Evolutionary conservation across 2,113 vertebrate genomes (phyloP).

Genomic region (Entosphenus tridentatus): DNA sequence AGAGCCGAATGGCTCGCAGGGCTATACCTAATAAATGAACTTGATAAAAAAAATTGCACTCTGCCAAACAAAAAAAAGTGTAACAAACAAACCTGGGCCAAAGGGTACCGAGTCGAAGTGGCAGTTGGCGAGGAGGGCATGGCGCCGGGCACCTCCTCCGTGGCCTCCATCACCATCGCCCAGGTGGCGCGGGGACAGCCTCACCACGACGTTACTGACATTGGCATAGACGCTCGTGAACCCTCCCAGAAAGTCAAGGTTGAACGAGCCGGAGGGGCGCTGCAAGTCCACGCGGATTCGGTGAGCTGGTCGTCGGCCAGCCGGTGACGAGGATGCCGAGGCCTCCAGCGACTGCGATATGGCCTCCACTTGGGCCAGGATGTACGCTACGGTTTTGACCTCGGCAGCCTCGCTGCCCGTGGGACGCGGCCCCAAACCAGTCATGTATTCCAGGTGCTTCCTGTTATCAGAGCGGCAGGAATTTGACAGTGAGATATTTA

Average conservation of each 20-base stretch:
- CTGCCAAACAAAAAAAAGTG: slow-evolving; percentile 3
- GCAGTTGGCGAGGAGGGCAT: slow-evolving; percentile 75
- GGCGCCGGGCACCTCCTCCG: slow-evolving; percentile 26
- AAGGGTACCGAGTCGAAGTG: slow-evolving; percentile 88
- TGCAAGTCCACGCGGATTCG: slow-evolving; percentile 48
- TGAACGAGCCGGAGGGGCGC: slow-evolving; percentile 71
- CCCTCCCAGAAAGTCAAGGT: slow-evolving; percentile 79
- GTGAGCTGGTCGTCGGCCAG: slow-evolving; percentile 28
- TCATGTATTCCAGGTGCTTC: slow-evolving; percentile 58
- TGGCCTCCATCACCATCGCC: too few species aligned
- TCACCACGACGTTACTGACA: slow-evolving; percentile 64
- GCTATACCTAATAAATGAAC: not conserved
- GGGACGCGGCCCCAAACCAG: slow-evolving; percentile 56
- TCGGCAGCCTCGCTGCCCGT: slow-evolving; percentile 79
- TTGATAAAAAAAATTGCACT: not conserved
- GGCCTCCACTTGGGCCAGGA: slow-evolving; percentile 48
- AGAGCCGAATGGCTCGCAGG: not conserved
- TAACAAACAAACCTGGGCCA: slow-evolving; percentile 41
- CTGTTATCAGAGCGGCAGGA: slow-evolving; percentile 20
- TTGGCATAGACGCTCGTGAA: slow-evolving; percentile 91
- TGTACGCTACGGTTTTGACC: slow-evolving; percentile 52
- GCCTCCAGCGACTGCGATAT: slow-evolving; percentile 16
- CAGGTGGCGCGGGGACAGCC: slow-evolving; percentile 38
- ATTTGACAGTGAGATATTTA: not conserved
- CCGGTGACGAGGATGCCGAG: slow-evolving; percentile 12